Conservation (phyloP, 92 coral and sea anemone genomes). For the Actinernus sp. region DNA sequence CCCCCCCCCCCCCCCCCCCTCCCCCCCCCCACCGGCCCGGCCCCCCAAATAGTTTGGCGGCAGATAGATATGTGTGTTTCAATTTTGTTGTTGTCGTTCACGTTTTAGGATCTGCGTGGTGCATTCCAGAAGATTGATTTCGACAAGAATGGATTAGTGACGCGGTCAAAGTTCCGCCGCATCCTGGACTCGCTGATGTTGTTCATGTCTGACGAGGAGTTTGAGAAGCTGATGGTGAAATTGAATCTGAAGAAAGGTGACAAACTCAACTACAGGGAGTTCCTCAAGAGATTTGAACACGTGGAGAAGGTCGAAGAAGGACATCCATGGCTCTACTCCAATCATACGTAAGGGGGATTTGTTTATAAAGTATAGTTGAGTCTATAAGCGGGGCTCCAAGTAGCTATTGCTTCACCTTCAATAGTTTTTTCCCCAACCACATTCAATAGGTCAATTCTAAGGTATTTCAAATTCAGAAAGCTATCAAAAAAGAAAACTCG, state of each 20-base stretch:
- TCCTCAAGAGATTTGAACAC: slow-evolving; percentile 89
- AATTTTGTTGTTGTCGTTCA: background rate
- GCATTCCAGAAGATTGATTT: slow-evolving; percentile 96
- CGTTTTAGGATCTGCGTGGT: slow-evolving; percentile 85
- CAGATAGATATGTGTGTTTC: background rate
- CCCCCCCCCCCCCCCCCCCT: too few relatives aligned
- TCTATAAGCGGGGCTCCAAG: too few relatives aligned
- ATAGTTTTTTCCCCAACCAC: too few relatives aligned
- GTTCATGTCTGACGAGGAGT: slow-evolving; percentile 83
- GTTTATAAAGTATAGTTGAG: too few relatives aligned
- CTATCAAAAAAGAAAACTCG: too few relatives aligned
- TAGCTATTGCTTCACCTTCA: too few relatives aligned
- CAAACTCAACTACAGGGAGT: slow-evolving; percentile 88
- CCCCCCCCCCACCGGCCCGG: too few relatives aligned
- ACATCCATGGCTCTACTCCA: slow-evolving; percentile 94
- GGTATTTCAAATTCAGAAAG: too few relatives aligned
- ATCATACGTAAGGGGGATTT: slow-evolving; percentile 83
- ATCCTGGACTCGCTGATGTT: slow-evolving; percentile 92
- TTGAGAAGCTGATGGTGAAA: slow-evolving; percentile 83
- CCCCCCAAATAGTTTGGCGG: too few relatives aligned
- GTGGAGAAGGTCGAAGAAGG: slow-evolving; percentile 90
- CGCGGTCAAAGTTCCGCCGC: slow-evolving; percentile 91
- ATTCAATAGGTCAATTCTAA: too few relatives aligned
- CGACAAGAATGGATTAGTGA: slow-evolving; percentile 85
- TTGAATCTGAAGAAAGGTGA: slow-evolving; percentile 81